phyloP scores from a whole-genome alignment of 2,797 vertebrate genomes.

The Adrianichthys oophorus region DNA sequence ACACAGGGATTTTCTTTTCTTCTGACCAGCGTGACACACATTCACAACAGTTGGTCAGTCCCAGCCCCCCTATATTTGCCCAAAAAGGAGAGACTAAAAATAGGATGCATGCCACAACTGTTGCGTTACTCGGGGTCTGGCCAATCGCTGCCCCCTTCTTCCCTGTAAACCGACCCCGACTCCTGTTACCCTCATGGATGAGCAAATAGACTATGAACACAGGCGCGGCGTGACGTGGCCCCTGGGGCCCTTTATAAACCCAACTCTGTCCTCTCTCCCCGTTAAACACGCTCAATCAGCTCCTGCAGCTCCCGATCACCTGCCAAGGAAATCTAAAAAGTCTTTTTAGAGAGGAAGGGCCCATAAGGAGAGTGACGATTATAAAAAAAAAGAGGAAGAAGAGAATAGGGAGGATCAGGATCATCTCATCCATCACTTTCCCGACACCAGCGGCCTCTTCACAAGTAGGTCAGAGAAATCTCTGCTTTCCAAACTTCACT shows the following conservation, averaged over 20 bases:
- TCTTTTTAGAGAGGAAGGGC: constrained; percentile 54
- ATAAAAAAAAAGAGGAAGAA: constrained; percentile 40
- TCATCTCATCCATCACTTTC: constrained; percentile 66
- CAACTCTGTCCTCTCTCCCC: constrained; percentile 47
- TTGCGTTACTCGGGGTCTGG: constrained; percentile 52
- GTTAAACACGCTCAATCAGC: constrained; percentile 50
- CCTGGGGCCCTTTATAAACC: constrained; percentile 71
- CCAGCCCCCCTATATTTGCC: constrained; percentile 41
- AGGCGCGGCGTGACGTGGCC: constrained; percentile 80
- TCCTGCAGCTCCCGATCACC: constrained; percentile 45
- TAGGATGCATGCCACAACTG: constrained; percentile 70
- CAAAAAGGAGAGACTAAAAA: constrained; percentile 81
- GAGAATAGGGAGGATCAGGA: constrained; percentile 48
- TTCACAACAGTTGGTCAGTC: constrained; percentile 55
- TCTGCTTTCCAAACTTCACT: constrained; percentile 51
- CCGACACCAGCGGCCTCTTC: constrained; percentile 60
- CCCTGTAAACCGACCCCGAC: constrained; percentile 65
- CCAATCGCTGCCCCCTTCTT: constrained; percentile 66
- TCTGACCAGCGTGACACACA: constrained; percentile 68
- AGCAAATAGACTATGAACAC: constrained; percentile 79
- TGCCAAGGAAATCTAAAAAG: constrained; percentile 31
- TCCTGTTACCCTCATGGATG: constrained; percentile 63
- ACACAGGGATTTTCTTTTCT: constrained; percentile 57
- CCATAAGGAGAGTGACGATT: constrained; percentile 70
- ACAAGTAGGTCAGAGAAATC: constrained; percentile 64